Base-by-base conservation (phyloP, 1,140 invertebrate species). In the Meloidogyne hapla region DNA sequence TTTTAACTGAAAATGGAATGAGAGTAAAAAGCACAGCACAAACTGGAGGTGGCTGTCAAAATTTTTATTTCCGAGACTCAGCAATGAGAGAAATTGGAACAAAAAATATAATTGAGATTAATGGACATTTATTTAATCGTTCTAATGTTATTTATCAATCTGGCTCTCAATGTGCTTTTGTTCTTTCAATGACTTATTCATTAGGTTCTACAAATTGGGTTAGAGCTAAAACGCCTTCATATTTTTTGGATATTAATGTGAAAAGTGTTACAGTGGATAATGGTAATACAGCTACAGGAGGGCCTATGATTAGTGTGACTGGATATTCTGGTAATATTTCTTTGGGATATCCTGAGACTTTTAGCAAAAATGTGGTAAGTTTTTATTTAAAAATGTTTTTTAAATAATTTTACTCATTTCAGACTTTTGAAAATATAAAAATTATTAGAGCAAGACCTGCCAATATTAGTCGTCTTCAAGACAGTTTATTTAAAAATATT, bases 31-130 rank as follows among this genome's bases (percentile, higher is more conserved):
- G 69, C 18, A 71, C 69, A n/a, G 13, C 69, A 63, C 45, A 26
- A 26, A 71, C 69, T 6, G 69, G 69, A 3, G 69, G 69, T 56
- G 69, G 69, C 0, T 26, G 26, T n/a, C 3, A 40, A 26, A 6
- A 28, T 23, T n/a, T 18, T 23, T 40, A 33, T 26, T 71, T 71
- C 18, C 40, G 69, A 21, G 69, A 71, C 38, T 56, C 61, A 61
- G 69, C 69, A 63, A 71, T 71, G 69, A 26, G 69, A 26, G 69
- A 71, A 61, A 63, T 48, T 71, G 69, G 69, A 8, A 71, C 69
- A 12, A 28, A n/a, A 25, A 71, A 71, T 40, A 71, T 33, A 9
- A 63, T 71, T 28, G 18, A 33, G 18, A 40, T 40, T 45, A 40
- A 40, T 63, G 69, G 69, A 1, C 45, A 40, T 25, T 9, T 71